phyloP scores from a whole-genome alignment of 2,797 vertebrate genomes.

The Fringilla coelebs region DNA sequence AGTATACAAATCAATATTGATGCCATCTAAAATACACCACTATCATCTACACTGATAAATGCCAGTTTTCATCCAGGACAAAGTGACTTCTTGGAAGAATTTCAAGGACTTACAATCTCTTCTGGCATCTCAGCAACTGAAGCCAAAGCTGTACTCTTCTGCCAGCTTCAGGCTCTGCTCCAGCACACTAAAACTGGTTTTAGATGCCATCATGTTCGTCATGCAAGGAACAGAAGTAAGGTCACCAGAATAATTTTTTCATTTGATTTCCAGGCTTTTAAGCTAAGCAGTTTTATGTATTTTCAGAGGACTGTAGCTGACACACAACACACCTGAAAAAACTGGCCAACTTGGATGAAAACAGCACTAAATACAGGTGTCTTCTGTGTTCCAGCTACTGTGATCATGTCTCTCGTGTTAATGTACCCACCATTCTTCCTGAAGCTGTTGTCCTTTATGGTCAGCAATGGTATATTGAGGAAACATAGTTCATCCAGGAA shows the following conservation, averaged over 20 bases:
- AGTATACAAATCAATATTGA: slow-evolving; percentile 65
- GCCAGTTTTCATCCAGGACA: slow-evolving; percentile 61
- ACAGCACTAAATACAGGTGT: neutral
- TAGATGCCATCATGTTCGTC: slow-evolving; percentile 50
- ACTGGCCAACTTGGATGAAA: neutral
- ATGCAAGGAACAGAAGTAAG: slow-evolving; percentile 46
- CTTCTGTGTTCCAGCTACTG: neutral
- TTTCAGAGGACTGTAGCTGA: neutral
- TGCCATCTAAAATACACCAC: slow-evolving; percentile 56
- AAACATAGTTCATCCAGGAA: neutral
- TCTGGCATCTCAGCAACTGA: slow-evolving; percentile 49
- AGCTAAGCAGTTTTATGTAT: slow-evolving; percentile 2
- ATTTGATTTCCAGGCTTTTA: slow-evolving; percentile 52
- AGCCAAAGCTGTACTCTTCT: slow-evolving; percentile 41
- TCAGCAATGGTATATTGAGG: neutral
- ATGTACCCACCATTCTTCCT: neutral
- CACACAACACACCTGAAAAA: neutral
- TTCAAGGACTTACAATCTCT: slow-evolving; percentile 63
- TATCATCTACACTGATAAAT: slow-evolving; percentile 51
- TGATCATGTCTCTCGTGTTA: neutral
- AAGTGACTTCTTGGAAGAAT: slow-evolving; percentile 65
- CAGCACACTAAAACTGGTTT: slow-evolving; percentile 31
- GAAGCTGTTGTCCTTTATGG: neutral
- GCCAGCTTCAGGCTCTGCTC: slow-evolving; percentile 48
- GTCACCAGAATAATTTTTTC: slow-evolving; percentile 46